These are phyloP conservation scores for Steinernema feltiae DNA, from an alignment of 1,140 invertebrate genomes.

Conservation along the genomic window DNA sequence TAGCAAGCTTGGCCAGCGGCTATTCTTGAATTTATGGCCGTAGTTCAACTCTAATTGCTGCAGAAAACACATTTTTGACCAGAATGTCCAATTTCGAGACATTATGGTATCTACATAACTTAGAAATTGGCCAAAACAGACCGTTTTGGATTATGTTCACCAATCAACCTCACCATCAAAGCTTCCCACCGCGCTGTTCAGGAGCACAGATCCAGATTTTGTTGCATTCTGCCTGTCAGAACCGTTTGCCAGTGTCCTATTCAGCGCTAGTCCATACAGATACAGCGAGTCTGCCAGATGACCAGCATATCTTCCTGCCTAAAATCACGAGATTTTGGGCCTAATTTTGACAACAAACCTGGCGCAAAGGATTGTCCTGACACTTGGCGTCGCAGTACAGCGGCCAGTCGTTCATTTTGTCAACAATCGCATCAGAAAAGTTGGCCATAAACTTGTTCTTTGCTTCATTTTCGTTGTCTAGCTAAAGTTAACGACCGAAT, in stretches of 20 bases:
- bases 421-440: neutral
- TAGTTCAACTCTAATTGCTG: no score
- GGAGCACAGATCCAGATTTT: neutral
- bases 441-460: neutral
- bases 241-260: constrained; percentile 9
- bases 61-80: no score
- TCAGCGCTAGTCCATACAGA: constrained; percentile 16
- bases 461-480: neutral
- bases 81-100: no score
- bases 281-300: constrained; percentile 20
- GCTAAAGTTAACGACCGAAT: neutral
- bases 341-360: no score
- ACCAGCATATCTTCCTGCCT: constrained; percentile 18
- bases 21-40: no score
- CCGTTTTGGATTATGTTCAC: no score
- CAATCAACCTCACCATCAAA: neutral
- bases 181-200: neutral
- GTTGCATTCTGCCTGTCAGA: neutral
- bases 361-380: constrained; percentile 2
- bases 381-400: neutral
- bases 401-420: neutral
- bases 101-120: no score
- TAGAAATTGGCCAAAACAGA: no score
- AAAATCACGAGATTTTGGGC: no score
- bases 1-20: no score